Conservation (phyloP, 2,797 vertebrate species). For the Lepus townsendii region DNA sequence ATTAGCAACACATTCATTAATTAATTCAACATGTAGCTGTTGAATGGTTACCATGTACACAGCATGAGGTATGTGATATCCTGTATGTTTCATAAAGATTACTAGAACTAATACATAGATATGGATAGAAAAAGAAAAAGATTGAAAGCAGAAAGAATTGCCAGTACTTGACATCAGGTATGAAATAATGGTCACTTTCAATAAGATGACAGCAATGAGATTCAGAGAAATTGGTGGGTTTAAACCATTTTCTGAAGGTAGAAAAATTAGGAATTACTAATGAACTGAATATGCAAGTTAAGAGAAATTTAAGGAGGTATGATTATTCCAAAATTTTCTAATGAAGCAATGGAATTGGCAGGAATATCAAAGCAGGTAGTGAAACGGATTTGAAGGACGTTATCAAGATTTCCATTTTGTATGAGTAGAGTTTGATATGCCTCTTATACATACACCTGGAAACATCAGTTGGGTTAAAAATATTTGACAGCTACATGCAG, state of each 20-base stretch:
- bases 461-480: conserved; percentile 22
- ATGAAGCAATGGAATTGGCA: neutral
- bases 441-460: neutral
- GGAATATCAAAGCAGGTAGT: neutral
- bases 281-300: neutral
- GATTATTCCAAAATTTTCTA: neutral
- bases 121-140: neutral
- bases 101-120: neutral
- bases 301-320: conserved; percentile 23
- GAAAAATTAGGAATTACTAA: neutral
- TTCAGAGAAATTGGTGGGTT: neutral
- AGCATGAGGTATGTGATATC: neutral
- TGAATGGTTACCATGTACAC: too few species aligned
- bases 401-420: neutral
- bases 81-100: neutral
- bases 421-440: neutral
- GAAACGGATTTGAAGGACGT: neutral
- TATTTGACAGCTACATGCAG: neutral
- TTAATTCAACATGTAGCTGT: neutral
- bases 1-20: neutral
- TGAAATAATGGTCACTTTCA: neutral
- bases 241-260: neutral
- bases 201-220: neutral
- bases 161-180: neutral
- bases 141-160: neutral